phyloP scores from a whole-genome alignment of 1,140 invertebrate genomes.

The Plectrocnemia conspersa region DNA sequence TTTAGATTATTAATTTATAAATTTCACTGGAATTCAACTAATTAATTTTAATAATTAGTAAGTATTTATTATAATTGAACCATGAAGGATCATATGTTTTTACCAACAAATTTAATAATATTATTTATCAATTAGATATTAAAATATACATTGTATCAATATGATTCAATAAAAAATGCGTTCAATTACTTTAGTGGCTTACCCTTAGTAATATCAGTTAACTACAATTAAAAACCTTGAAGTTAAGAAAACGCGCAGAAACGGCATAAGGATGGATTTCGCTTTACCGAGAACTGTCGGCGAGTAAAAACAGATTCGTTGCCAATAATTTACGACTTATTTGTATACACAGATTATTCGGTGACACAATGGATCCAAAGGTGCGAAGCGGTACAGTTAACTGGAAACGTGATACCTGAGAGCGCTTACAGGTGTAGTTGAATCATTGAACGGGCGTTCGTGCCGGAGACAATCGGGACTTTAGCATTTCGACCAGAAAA shows the following conservation, averaged over 20 bases:
- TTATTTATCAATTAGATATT: too few species aligned
- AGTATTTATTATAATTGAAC: too few species aligned
- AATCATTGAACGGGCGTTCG: neutral
- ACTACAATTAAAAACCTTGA: slow-evolving; percentile 1
- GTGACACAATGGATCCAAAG: neutral
- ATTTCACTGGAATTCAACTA: too few species aligned
- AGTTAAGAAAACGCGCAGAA: neutral
- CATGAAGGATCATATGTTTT: too few species aligned
- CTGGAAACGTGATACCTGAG: neutral
- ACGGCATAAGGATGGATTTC: neutral
- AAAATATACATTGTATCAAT: too few species aligned
- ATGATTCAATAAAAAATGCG: too few species aligned
- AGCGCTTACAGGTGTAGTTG: neutral
- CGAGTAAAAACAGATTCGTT: neutral
- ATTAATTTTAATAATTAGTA: too few species aligned
- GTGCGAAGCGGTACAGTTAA: neutral
- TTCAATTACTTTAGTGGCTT: too few species aligned
- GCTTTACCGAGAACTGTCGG: slow-evolving; percentile 2
- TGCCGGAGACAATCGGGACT: neutral
- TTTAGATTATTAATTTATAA: too few species aligned
- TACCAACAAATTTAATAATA: too few species aligned
- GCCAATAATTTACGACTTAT: slow-evolving; percentile 3
- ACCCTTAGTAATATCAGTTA: too few species aligned
- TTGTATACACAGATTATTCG: neutral
- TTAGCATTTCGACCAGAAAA: neutral